Conservation (phyloP, 2,888 invertebrate genomes). For the Eilema caniola region DNA sequence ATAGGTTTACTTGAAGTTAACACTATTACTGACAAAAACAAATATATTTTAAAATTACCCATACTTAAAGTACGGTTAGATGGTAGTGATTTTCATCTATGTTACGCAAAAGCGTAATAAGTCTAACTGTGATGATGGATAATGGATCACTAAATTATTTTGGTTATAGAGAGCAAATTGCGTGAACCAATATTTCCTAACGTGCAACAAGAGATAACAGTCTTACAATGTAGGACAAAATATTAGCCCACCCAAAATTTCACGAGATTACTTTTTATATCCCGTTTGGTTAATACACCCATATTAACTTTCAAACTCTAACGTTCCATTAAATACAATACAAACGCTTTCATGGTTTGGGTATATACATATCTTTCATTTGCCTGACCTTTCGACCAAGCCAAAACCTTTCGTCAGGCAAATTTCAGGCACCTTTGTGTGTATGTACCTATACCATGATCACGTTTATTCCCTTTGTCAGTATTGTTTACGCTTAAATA, state of each 20-base stretch:
- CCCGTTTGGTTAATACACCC: no score
- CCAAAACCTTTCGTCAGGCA: no score
- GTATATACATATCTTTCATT: no score
- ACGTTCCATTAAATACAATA: no score
- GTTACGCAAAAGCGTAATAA: slow-evolving; percentile 40
- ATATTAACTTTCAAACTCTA: no score
- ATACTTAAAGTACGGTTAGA: slow-evolving; percentile 39
- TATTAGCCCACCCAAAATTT: background rate
- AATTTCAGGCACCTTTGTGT: no score
- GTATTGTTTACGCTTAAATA: no score
- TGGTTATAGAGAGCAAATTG: background rate
- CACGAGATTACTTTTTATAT: no score
- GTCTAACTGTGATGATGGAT: slow-evolving; percentile 17
- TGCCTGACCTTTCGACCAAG: no score
- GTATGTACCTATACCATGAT: no score
- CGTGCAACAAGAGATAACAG: slow-evolving; percentile 12
- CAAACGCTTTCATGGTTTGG: no score
- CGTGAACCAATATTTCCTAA: background rate
- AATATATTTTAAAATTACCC: slow-evolving; percentile 43
- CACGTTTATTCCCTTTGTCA: no score
- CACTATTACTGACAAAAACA: slow-evolving; percentile 44
- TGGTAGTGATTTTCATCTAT: slow-evolving; percentile 36
- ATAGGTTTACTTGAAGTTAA: slow-evolving; percentile 54
- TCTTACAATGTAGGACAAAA: slow-evolving; percentile 7
- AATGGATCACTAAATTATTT: slow-evolving; percentile 13